A percentile compares a stretch with the other conserved stretches of the same genome.
Conservation (phyloP, 2,113 vertebrate genomes). For the Lepus americanus region DNA sequence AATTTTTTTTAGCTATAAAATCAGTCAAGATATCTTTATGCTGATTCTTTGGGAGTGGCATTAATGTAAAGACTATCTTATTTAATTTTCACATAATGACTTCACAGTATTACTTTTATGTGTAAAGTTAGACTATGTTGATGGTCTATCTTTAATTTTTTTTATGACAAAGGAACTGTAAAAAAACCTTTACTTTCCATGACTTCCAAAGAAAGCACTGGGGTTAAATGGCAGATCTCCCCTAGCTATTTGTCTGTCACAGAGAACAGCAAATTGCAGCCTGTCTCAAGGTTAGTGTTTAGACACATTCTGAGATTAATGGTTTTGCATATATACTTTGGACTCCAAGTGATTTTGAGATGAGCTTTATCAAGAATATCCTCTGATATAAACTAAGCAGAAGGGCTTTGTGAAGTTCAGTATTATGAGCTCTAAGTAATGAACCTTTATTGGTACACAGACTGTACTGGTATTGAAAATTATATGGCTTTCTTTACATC, state of each 20-base stretch:
- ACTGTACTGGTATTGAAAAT: constrained; percentile 73
- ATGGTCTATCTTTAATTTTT: constrained; percentile 79
- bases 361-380: constrained; percentile 84
- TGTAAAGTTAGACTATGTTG: constrained; percentile 84
- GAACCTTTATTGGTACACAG: constrained; percentile 59
- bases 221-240: constrained; percentile 87
- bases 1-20: constrained; percentile 49
- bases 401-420: constrained; percentile 72
- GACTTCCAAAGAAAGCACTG: constrained; percentile 83
- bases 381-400: constrained; percentile 78
- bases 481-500: constrained; percentile 19
- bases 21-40: background rate
- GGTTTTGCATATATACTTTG: constrained; percentile 89
- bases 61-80: constrained; percentile 79
- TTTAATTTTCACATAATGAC: constrained; percentile 71
- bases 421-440: constrained; percentile 57
- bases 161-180: constrained; percentile 80
- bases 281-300: constrained; percentile 88
- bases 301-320: constrained; percentile 90
- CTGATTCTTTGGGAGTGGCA: constrained; percentile 66
- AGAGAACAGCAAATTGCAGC: constrained; percentile 87
- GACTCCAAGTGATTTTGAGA: constrained; percentile 86
- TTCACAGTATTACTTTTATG: constrained; percentile 79
- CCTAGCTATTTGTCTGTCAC: constrained; percentile 87
- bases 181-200: constrained; percentile 83